Evolutionary conservation across 1,140 invertebrate species (phyloP).

Genomic region (Arctopsyche grandis): DNA sequence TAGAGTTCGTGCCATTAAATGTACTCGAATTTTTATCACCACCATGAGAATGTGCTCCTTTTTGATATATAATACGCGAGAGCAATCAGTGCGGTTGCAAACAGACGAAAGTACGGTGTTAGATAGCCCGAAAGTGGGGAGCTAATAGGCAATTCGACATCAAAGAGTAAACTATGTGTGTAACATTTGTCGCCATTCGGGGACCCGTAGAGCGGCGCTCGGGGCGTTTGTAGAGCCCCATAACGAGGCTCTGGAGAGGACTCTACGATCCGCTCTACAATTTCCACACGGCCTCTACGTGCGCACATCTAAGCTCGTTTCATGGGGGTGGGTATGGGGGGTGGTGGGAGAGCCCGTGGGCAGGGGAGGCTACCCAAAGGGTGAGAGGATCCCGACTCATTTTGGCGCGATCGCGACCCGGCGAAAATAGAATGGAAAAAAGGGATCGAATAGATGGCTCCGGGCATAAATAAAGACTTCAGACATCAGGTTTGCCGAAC

Average conservation of each 20-base stretch:
- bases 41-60: too few species aligned
- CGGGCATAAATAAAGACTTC: constrained; percentile 37
- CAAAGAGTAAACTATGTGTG: constrained; percentile 51
- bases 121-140: constrained; percentile 45
- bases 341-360: not conserved
- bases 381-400: not conserved
- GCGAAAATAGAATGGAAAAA: constrained; percentile 31
- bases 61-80: not conserved
- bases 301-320: constrained; percentile 27
- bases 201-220: constrained; percentile 50
- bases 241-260: constrained; percentile 51
- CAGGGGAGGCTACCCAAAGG: not conserved
- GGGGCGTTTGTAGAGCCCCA: constrained; percentile 47
- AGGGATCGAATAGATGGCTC: constrained; percentile 44
- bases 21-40: too few species aligned
- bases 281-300: constrained; percentile 42
- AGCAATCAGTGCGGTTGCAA: constrained; percentile 16
- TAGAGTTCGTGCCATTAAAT: too few species aligned
- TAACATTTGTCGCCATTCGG: constrained; percentile 52
- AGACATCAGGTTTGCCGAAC: constrained; percentile 48
- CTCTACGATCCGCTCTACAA: constrained; percentile 50
- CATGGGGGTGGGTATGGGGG: not conserved
- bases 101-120: constrained; percentile 33
- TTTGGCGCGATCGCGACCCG: not conserved
- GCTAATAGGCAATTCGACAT: constrained; percentile 54